phyloP scores from a whole-genome alignment of 2,888 invertebrate species.

The Barypeithes pellucidus region DNA sequence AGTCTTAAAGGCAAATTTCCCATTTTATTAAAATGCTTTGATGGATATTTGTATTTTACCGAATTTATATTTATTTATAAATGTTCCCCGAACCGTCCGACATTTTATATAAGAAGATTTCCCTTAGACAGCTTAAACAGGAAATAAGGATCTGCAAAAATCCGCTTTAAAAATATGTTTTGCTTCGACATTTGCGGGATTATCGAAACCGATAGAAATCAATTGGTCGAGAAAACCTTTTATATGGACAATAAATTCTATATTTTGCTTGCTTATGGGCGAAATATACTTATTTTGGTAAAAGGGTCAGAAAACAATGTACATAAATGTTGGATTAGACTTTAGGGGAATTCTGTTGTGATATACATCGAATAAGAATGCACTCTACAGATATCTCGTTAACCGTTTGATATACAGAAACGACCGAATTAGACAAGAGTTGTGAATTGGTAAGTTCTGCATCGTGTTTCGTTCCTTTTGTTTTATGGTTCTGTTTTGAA shows the following conservation, averaged over 20 bases:
- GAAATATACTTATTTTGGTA: conserved; percentile 10
- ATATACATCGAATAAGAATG: no score
- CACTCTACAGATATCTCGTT: no score
- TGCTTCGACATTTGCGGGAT: conserved; percentile 26
- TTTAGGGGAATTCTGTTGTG: not conserved
- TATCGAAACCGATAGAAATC: conserved; percentile 27
- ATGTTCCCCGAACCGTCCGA: not conserved
- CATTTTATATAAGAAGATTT: conserved; percentile 4
- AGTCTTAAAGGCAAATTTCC: not conserved
- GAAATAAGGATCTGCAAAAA: conserved; percentile 40
- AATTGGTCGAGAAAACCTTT: conserved; percentile 18
- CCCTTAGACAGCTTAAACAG: conserved; percentile 12
- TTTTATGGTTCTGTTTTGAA: no score
- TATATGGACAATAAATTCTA: conserved; percentile 12
- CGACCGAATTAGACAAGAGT: no score
- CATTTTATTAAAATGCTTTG: not conserved
- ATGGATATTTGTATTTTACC: not conserved
- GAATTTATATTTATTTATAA: not conserved
- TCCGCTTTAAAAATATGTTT: conserved; percentile 41
- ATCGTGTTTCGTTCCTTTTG: no score
- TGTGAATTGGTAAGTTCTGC: no score
- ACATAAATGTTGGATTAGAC: not conserved
- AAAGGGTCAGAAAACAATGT: conserved; percentile 16
- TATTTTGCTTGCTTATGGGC: conserved; percentile 36
- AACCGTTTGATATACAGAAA: no score